A percentile compares a stretch with the other conserved stretches of the same genome.
phyloP scores from a whole-genome alignment of 2,888 invertebrate genomes.

The Dione juno region DNA sequence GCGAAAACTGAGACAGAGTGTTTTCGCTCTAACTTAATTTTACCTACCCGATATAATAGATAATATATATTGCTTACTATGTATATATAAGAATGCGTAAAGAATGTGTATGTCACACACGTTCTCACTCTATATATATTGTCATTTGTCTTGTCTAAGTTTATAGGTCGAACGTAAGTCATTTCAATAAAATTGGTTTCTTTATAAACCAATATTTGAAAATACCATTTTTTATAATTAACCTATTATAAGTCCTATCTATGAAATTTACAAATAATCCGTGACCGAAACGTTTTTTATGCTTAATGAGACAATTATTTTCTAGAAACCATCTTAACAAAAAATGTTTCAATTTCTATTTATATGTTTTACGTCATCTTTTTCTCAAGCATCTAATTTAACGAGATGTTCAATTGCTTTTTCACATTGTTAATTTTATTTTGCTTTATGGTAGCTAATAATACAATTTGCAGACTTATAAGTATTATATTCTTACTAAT shows the following conservation, averaged over 20 bases:
- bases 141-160: no score
- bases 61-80: no score
- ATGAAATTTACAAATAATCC: conserved; percentile 37
- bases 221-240: conserved; percentile 6
- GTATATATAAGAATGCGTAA: no score
- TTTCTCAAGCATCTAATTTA: conserved; percentile 14
- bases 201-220: conserved; percentile 5
- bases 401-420: conserved; percentile 7
- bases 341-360: conserved; percentile 19
- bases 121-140: not conserved
- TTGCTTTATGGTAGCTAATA: not conserved
- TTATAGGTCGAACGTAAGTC: not conserved
- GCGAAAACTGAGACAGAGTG: not conserved
- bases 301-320: conserved; percentile 36
- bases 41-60: no score
- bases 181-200: not conserved
- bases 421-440: conserved; percentile 1
- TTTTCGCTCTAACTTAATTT: no score
- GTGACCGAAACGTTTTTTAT: conserved; percentile 32
- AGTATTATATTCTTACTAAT: no score
- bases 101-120: not conserved
- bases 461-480: not conserved
- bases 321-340: conserved; percentile 32
- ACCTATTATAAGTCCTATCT: conserved; percentile 1
- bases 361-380: conserved; percentile 1